Conservation (phyloP, 2,113 vertebrate genomes). For the Elephas maximus region DNA sequence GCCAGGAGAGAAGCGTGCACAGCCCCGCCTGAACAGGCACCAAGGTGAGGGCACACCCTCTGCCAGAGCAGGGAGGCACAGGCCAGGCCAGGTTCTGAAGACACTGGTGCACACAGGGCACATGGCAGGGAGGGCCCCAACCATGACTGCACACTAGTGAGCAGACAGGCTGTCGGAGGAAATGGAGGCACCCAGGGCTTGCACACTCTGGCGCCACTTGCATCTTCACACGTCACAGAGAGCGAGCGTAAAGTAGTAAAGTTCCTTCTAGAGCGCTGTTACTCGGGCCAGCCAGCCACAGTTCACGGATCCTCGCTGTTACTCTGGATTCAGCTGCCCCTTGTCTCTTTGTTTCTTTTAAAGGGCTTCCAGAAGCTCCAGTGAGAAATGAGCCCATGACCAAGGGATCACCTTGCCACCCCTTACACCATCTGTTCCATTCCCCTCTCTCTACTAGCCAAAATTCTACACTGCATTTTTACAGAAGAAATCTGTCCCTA, state of each 20-base stretch:
- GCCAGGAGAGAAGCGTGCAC: neutral
- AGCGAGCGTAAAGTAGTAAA: neutral
- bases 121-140: too few relatives aligned
- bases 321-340: neutral
- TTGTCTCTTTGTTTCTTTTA: neutral
- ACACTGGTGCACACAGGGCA: neutral
- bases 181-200: too few relatives aligned
- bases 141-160: too few relatives aligned
- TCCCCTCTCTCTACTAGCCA: neutral
- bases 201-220: too few relatives aligned
- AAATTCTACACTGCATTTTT: neutral
- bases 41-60: neutral
- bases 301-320: neutral
- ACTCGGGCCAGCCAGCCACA: neutral
- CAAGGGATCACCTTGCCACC: neutral
- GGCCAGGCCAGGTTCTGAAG: too few relatives aligned
- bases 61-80: too few relatives aligned
- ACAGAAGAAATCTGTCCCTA: neutral
- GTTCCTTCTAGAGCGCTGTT: neutral
- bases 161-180: too few relatives aligned
- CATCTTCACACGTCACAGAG: too few relatives aligned
- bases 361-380: neutral
- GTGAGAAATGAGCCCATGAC: neutral
- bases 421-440: neutral
- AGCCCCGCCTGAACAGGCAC: neutral